Evolutionary conservation across 2,113 vertebrate species (phyloP), one percentile per base, ranked within the genome.

Genomic region (Cryptotis parvus): DNA sequence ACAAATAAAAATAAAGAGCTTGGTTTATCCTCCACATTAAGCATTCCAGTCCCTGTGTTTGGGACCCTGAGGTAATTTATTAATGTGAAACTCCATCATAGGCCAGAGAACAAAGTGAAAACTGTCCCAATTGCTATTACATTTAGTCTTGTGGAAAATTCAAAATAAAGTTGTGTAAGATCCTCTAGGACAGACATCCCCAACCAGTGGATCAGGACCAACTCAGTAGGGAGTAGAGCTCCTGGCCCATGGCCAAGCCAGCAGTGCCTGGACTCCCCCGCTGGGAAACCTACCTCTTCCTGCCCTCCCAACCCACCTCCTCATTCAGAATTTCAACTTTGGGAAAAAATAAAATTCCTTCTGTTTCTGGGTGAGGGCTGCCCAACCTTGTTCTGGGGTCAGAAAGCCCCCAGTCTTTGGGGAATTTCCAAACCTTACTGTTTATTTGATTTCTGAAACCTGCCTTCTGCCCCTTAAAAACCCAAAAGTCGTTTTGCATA

Each of bases 361-460:
- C 37, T n/a, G 33, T 33, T 72, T 58, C 61, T 73, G 58, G 45
- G n/a, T 68, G 81, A 70, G 11, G n/a, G 39, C 52, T 33, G 24
- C 33, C 8, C 0, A 3, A 10, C 37, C 14, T 37, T 91, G 52
- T 43, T 41, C 16, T 27, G 20, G 77, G 39, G 37, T 75, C 91
- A 96, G 91, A 93, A 94, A 95, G 35, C 76, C 93, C 93, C 93
- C 90, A 74, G 1, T 70, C 33, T 35, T 37, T 6, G 95, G 69
- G 94, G 92, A 88, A 79, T 96, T 97, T 95, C 95, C 95, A 92
- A 92, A 85, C 65, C 31, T 79, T 79, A 86, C 69, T 94, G 84
- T 95, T 89, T 93, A 63, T 92, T 88, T 94, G 91, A 75, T 72
- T 96, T 94, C 90, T 95, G 90, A 96, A 94, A 95, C 74, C 75